Conservation (phyloP, 2,113 vertebrate species). For the Paradoxurus hermaphroditus region DNA sequence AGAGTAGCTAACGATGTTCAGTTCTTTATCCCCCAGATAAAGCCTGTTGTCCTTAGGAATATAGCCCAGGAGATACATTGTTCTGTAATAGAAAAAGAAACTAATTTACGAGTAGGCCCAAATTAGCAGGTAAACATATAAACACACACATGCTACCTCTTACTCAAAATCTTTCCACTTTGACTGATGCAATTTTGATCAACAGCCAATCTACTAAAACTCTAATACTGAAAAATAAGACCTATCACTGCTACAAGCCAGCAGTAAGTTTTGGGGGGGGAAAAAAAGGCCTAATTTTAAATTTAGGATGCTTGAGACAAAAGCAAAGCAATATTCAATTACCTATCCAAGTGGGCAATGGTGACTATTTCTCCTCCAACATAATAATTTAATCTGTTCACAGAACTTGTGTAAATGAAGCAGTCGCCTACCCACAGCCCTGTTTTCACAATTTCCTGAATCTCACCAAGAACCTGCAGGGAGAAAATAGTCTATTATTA, state of each 20-base stretch:
- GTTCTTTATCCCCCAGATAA: conserved; percentile 98
- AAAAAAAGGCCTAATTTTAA: background rate
- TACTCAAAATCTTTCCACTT: conserved; percentile 8
- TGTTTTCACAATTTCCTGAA: conserved; percentile 98
- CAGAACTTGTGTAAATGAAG: conserved; percentile 99
- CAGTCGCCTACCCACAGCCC: conserved; percentile 99
- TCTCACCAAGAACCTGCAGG: conserved; percentile 96
- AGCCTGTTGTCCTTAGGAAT: conserved; percentile 99
- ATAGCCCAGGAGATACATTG: conserved; percentile 98
- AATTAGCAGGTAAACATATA: background rate
- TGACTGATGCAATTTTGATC: background rate
- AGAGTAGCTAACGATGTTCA: conserved; percentile 98
- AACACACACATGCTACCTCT: background rate
- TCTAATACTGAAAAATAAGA: background rate
- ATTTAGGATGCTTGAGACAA: background rate
- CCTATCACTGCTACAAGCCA: background rate
- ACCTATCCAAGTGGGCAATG: conserved; percentile 99
- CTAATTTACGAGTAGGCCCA: conserved; percentile 4
- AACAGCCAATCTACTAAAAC: background rate
- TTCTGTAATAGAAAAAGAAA: conserved; percentile 82
- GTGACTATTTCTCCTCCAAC: conserved; percentile 99
- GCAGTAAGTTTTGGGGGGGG: background rate
- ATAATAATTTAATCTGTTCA: conserved; percentile 98
- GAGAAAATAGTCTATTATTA: conserved; percentile 1
- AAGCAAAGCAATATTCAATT: conserved; percentile 21